phyloP scores from a whole-genome alignment of 2,797 vertebrate genomes.

The Etheostoma nigrum region DNA sequence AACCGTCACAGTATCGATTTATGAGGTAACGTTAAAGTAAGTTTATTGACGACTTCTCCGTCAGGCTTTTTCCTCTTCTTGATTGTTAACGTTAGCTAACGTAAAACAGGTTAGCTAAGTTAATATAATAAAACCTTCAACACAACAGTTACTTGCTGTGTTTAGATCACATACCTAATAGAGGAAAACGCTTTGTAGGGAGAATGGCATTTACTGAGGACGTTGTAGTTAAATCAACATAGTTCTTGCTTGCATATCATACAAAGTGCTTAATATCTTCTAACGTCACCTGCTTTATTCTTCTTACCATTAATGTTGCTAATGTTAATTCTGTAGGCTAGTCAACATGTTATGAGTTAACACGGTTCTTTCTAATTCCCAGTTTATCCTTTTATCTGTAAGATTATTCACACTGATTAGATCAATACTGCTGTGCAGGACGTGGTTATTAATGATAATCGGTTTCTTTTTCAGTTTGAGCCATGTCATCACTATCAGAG shows the following conservation, averaged over 20 bases:
- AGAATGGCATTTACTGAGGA: neutral
- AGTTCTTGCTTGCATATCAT: neutral
- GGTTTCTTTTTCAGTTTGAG: slow-evolving; percentile 41
- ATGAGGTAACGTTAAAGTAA: slow-evolving; percentile 66
- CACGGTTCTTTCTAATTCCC: neutral
- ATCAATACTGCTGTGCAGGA: neutral
- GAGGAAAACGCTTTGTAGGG: neutral
- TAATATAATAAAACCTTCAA: slow-evolving; percentile 26
- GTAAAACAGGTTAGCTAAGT: slow-evolving; percentile 61
- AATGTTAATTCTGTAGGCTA: neutral
- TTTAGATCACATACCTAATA: neutral
- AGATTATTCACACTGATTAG: neutral
- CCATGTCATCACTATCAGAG: slow-evolving; percentile 97
- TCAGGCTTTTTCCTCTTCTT: slow-evolving; percentile 49
- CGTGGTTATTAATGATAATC: neutral
- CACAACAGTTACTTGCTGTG: neutral
- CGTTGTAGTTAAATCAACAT: neutral
- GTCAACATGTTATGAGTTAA: neutral
- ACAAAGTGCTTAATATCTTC: neutral
- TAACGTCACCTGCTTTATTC: neutral
- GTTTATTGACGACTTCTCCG: slow-evolving; percentile 66
- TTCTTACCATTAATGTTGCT: neutral
- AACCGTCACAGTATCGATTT: slow-evolving; percentile 32
- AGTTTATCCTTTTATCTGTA: neutral
- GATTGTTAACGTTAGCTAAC: slow-evolving; percentile 69